These are phyloP conservation scores for Platycheirus rosarum DNA, from an alignment of 2,888 invertebrate genomes.

Conservation along the genomic window DNA sequence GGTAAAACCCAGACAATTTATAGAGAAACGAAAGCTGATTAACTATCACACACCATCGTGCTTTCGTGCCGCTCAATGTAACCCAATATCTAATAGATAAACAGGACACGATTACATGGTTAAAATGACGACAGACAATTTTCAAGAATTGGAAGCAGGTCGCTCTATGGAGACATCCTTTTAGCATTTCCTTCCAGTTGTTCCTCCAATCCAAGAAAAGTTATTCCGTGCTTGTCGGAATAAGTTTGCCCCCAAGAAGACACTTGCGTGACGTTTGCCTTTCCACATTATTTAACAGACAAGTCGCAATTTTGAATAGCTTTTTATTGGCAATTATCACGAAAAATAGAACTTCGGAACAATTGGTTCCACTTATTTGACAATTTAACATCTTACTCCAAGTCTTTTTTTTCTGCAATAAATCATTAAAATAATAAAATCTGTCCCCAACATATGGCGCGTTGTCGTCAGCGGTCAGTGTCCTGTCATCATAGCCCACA, in stretches of 20 bases:
- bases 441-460: slow-evolving; percentile 51
- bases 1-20: slow-evolving; percentile 56
- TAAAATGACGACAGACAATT: slow-evolving; percentile 13
- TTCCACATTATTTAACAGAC: slow-evolving; percentile 46
- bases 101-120: slow-evolving; percentile 48
- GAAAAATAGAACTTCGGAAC: slow-evolving; percentile 24
- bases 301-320: slow-evolving; percentile 31
- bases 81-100: slow-evolving; percentile 68
- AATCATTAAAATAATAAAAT: slow-evolving; percentile 57
- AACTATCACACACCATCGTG: slow-evolving; percentile 71
- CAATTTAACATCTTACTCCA: slow-evolving; percentile 37
- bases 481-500: slow-evolving; percentile 54
- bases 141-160: too few relatives aligned
- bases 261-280: slow-evolving; percentile 56
- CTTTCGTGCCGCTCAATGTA: slow-evolving; percentile 59
- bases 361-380: slow-evolving; percentile 14
- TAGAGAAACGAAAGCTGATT: slow-evolving; percentile 58
- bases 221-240: slow-evolving; percentile 52
- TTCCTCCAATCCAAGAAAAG: slow-evolving; percentile 12
- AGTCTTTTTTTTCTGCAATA: slow-evolving; percentile 27
- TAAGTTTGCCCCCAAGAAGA: slow-evolving; percentile 14
- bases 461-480: slow-evolving; percentile 19
- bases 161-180: slow-evolving; percentile 39
- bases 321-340: slow-evolving; percentile 69
- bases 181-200: slow-evolving; percentile 24